Conservation (phyloP, 1,140 invertebrate species). For the Lordiphosa clarofinis region DNA sequence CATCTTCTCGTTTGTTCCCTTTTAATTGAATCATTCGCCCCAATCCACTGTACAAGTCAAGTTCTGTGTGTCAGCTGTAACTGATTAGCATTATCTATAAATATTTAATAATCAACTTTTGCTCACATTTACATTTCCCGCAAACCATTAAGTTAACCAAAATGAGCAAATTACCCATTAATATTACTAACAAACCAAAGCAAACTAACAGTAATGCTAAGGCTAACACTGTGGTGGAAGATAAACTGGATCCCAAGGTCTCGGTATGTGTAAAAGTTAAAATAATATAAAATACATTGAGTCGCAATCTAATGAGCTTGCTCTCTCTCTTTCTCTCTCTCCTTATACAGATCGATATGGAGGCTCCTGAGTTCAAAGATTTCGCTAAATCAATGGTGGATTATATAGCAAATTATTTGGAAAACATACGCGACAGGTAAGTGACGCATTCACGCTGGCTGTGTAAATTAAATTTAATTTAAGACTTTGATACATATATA, state of each 20-base stretch:
- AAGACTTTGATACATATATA: slow-evolving; percentile 33
- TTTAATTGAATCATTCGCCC: no score
- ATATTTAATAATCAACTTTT: slow-evolving; percentile 1
- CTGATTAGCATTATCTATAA: slow-evolving; percentile 24
- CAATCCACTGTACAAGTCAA: background rate
- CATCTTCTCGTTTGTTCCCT: no score
- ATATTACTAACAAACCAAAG: slow-evolving; percentile 33
- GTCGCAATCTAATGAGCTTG: background rate
- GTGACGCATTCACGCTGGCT: slow-evolving; percentile 13
- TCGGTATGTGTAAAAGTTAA: slow-evolving; percentile 55
- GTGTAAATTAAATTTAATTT: slow-evolving; percentile 41
- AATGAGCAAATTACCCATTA: slow-evolving; percentile 49
- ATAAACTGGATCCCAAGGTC: slow-evolving; percentile 69
- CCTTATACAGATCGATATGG: slow-evolving; percentile 83
- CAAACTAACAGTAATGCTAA: slow-evolving; percentile 43
- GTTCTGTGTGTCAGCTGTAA: slow-evolving; percentile 8
- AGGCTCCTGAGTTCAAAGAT: slow-evolving; percentile 87
- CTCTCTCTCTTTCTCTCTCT: background rate
- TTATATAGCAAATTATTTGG: slow-evolving; percentile 90
- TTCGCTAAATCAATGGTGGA: slow-evolving; percentile 90
- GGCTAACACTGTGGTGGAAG: slow-evolving; percentile 37
- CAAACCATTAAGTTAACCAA: slow-evolving; percentile 1
- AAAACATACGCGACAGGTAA: slow-evolving; percentile 91
- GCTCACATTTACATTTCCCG: slow-evolving; percentile 2
- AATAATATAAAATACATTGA: background rate